Percentiles rank a stretch among this genome's conserved stretches.
Conservation (phyloP, 2,797 vertebrate species). For the Myotis planiceps region DNA sequence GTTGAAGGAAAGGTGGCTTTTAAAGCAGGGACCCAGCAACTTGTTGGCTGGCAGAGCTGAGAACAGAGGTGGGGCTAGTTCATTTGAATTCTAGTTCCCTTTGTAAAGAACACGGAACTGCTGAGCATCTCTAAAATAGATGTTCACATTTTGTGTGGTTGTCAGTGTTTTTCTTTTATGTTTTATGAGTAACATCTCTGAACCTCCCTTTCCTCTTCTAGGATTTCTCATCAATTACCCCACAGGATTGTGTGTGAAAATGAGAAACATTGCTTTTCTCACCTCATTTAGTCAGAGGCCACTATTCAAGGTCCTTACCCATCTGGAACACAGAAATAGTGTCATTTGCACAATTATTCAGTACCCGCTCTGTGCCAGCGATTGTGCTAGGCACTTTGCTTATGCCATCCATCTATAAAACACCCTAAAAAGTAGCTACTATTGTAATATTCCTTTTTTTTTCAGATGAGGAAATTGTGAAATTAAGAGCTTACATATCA, state of each 20-base stretch:
- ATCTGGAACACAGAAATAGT: neutral
- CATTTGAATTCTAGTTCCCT: slow-evolving; percentile 48
- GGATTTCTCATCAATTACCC: neutral
- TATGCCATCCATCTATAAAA: neutral
- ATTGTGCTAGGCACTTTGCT: neutral
- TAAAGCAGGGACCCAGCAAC: neutral
- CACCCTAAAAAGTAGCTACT: neutral
- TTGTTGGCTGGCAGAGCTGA: neutral
- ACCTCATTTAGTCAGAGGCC: neutral
- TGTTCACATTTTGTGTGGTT: neutral
- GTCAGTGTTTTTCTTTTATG: neutral
- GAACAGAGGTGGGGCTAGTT: slow-evolving; percentile 23
- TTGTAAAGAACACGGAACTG: neutral
- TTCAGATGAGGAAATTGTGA: neutral
- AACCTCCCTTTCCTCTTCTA: neutral
- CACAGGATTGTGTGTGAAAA: neutral
- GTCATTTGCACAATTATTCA: neutral
- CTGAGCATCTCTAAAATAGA: neutral
- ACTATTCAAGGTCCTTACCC: neutral
- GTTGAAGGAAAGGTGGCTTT: neutral
- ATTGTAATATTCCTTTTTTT: neutral
- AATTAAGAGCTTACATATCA: slow-evolving; percentile 15
- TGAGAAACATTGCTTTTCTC: neutral
- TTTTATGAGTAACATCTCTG: neutral
- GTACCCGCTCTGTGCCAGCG: neutral